Evolutionary conservation across 92 coral and sea anemone species (phyloP), one percentile per base, ranked within the genome.

Genomic region (Porites divaricata): DNA sequence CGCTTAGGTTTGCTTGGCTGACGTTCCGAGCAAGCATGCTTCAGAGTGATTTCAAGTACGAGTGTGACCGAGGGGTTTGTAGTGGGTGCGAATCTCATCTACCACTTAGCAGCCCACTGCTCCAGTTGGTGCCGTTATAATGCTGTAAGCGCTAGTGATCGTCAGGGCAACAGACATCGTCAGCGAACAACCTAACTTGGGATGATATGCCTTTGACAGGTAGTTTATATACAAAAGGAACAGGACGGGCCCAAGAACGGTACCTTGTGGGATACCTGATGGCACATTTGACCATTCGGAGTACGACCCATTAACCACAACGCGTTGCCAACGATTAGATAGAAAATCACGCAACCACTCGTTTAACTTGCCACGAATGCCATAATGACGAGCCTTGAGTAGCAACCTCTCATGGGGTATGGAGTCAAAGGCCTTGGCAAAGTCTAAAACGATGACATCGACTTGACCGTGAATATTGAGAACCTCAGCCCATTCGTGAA

Each of bases 231-330:
- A 83, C 48, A 83, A 70, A 48, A 72, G 77, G 78, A 83, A 83
- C 69, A 83, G 57, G 53, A 73, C 22, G 9, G 87, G 87, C 49
- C 87, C 81, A 22, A 83, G 81, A 67, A 74, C 81, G 67, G 87
- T 83, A 56, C 74, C 87, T 59, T 74, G 81, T 61, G 87, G 87
- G 74, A 83, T 75, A 73, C 87, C 81, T 48, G 73, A 83, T 63
- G 68, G 48, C 65, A 76, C 88, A 48, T 28, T 53, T 16, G 67
- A 64, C 82, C 74, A 74, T 58, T 63, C 81, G 41, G 75, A 74
- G 69, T 53, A 74, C 56, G 67, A 56, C 19, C 81, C 87, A 45
- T 75, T 84, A 51, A 78, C 79, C 52, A 77, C 83, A 25, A 72
- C 76, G 41, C 53, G 70, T 17, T 85, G 77, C 67, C 77, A 20